phyloP scores from a whole-genome alignment of 2,888 invertebrate species.

The Corbicula japonica region DNA sequence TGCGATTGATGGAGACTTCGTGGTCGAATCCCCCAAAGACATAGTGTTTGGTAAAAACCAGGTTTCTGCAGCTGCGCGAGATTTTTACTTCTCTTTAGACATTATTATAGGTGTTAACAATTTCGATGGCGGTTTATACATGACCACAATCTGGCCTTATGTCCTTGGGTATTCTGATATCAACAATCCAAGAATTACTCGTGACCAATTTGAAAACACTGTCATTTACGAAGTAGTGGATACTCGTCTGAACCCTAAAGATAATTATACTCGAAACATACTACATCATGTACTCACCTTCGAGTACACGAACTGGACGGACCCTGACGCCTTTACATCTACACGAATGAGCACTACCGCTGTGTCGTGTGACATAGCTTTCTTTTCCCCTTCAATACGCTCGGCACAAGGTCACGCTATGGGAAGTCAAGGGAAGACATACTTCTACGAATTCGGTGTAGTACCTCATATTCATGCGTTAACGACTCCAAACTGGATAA shows the following conservation, averaged over 20 bases:
- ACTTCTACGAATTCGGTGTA: slow-evolving; percentile 72
- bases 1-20: slow-evolving; percentile 47
- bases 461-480: slow-evolving; percentile 43
- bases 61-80: slow-evolving; percentile 32
- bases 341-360: slow-evolving; percentile 96
- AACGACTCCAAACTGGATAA: slow-evolving; percentile 42
- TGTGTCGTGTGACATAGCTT: slow-evolving; percentile 97
- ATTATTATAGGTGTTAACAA: slow-evolving; percentile 47
- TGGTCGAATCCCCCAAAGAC: slow-evolving; percentile 29
- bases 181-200: slow-evolving; percentile 31
- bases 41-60: slow-evolving; percentile 36
- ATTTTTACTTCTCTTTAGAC: slow-evolving; percentile 49
- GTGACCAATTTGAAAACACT: slow-evolving; percentile 31
- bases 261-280: not conserved
- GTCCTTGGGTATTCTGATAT: slow-evolving; percentile 21
- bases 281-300: slow-evolving; percentile 23
- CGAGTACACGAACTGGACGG: slow-evolving; percentile 46
- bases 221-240: slow-evolving; percentile 20
- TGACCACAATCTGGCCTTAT: slow-evolving; percentile 22
- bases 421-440: slow-evolving; percentile 42
- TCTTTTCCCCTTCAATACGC: slow-evolving; percentile 96
- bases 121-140: slow-evolving; percentile 42
- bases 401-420: slow-evolving; percentile 94
- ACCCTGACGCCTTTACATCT: slow-evolving; percentile 88
- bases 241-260: not conserved